Evolutionary conservation across 1,140 invertebrate species (phyloP), one percentile per base, ranked within the genome.

Genomic region (Prorops nasuta): DNA sequence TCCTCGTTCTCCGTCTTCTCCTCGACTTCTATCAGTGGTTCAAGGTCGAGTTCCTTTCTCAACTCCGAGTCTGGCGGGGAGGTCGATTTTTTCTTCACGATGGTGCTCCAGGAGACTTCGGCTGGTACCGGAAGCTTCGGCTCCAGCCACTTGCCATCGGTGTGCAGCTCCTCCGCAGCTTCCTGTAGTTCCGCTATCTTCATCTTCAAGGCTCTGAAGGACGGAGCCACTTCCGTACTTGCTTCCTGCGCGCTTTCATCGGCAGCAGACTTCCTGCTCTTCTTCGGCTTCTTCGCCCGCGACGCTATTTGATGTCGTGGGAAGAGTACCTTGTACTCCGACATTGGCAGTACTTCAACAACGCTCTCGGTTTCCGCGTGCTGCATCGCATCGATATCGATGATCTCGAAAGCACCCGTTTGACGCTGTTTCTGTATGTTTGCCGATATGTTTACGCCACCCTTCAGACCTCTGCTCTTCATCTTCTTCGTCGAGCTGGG

Each of bases 341-440:
- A 52, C 0, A 36, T 3, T 0, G 44, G 19, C 3, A 7, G 12
- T 4, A 21, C 10, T 3, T 49, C 43, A 8, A 15, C 38, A 1
- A 40, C 28, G 1, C 45, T 34, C 8, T 64, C 49, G 56, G 58
- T 51, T 10, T 72, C 69, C 0, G 55, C 58, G 28, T 66, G 64
- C 19, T 66, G 58, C 44, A 68, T 61, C 14, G 72, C 67, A 40
- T 73, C 72, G 3, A 76, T 66, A 21, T 76, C 66, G 28, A 76
- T 74, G n/a, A 75, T 75, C 32, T 77, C 73, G 2, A 71, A 44
- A 2, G 19, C 44, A 6, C 6, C 14, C 6, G 32, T 24, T 16
- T 21, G 42, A 10, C 48, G 36, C 10, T 14, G 14, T 44, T 51
- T 58, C 6, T 38, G 51, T 16, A 15, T 9, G 31, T 20, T 44